phyloP scores from a whole-genome alignment of 2,113 vertebrate genomes.

The Centropus unirufus region DNA sequence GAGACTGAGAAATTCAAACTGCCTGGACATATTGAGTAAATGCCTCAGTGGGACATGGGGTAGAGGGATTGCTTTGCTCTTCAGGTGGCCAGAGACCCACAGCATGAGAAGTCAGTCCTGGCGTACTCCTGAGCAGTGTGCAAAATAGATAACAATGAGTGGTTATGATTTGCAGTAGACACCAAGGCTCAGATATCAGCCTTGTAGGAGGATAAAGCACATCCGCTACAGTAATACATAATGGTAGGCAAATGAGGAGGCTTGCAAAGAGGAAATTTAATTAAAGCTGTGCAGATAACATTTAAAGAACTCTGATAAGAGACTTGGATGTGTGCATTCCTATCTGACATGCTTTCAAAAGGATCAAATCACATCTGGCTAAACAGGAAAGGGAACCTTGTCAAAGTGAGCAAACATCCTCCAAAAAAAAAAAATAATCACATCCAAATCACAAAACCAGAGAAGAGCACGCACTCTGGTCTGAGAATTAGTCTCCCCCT shows the following conservation, averaged over 20 bases:
- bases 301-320: background rate
- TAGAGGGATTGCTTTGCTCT: background rate
- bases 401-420: background rate
- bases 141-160: background rate
- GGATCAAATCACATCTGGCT: background rate
- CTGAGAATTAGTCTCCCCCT: background rate
- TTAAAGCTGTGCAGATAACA: background rate
- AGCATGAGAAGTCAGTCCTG: background rate
- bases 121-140: background rate
- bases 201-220: background rate
- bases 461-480: background rate
- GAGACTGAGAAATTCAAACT: background rate
- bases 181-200: background rate
- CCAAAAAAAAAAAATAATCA: background rate
- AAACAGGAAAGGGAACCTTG: background rate
- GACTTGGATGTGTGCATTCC: background rate
- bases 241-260: background rate
- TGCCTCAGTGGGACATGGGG: background rate
- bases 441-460: background rate
- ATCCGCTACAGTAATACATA: background rate
- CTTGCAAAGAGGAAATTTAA: background rate
- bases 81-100: background rate
- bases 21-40: background rate
- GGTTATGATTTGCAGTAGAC: background rate
- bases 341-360: background rate